phyloP scores from a whole-genome alignment of 2,888 invertebrate genomes.

The Chrysolina haemoptera region DNA sequence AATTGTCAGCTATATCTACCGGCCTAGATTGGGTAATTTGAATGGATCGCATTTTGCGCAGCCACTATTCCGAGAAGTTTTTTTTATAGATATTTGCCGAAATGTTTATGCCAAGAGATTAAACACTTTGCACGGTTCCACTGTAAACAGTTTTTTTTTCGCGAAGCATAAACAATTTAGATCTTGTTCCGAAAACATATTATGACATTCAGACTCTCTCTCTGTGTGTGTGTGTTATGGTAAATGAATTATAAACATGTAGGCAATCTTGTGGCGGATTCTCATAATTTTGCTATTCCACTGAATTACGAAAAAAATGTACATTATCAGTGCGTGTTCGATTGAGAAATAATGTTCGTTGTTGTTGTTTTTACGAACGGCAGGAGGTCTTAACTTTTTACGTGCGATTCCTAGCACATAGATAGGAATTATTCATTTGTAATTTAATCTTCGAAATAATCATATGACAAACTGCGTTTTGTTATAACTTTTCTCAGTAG shows the following conservation, averaged over 20 bases:
- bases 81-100: neutral
- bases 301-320: too few relatives aligned
- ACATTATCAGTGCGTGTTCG: too few relatives aligned
- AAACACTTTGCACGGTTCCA: slow-evolving; percentile 1
- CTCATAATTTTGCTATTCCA: neutral
- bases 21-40: too few relatives aligned
- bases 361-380: too few relatives aligned
- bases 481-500: too few relatives aligned
- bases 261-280: neutral
- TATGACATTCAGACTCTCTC: slow-evolving; percentile 13
- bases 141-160: slow-evolving; percentile 12
- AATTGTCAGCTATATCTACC: too few relatives aligned
- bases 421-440: too few relatives aligned
- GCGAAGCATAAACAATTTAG: slow-evolving; percentile 12
- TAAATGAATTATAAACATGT: neutral
- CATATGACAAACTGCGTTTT: too few relatives aligned
- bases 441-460: too few relatives aligned
- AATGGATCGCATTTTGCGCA: slow-evolving; percentile 12
- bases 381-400: too few relatives aligned
- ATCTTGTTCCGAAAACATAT: slow-evolving; percentile 18
- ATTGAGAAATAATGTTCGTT: too few relatives aligned
- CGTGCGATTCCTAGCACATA: too few relatives aligned
- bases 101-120: slow-evolving; percentile 4
- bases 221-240: neutral
- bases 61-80: slow-evolving; percentile 1